These are phyloP conservation scores for Acanthosoma haemorrhoidale DNA, from an alignment of 2,888 invertebrate species.

Conservation along the genomic window DNA sequence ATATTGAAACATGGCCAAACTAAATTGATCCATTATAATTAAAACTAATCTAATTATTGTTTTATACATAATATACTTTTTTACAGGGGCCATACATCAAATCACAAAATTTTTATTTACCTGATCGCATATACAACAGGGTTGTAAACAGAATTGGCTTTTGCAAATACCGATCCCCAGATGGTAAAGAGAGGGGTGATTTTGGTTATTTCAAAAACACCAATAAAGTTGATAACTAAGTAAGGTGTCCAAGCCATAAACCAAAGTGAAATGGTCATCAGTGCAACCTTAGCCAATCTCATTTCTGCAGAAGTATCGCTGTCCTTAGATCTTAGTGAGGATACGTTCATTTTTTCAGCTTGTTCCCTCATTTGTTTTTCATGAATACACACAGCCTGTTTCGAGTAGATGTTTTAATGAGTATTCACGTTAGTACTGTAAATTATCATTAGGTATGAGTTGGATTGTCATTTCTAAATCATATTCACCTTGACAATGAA, in stretches of 20 bases:
- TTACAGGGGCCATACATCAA: too few relatives aligned
- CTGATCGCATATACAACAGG: conserved; percentile 87
- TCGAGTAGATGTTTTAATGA: too few relatives aligned
- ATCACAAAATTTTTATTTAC: too few relatives aligned
- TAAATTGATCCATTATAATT: too few relatives aligned
- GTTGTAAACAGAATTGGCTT: conserved; percentile 85
- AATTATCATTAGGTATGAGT: too few relatives aligned
- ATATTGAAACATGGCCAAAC: too few relatives aligned
- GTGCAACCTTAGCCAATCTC: conserved; percentile 82
- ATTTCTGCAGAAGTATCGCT: conserved; percentile 77
- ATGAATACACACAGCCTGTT: conserved; percentile 72
- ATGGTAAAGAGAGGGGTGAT: conserved; percentile 79
- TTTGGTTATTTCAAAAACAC: conserved; percentile 66
- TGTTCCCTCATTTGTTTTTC: conserved; percentile 83
- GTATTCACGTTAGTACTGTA: too few relatives aligned
- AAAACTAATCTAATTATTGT: too few relatives aligned
- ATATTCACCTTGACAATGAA: conserved; percentile 66
- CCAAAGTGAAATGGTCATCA: conserved; percentile 86
- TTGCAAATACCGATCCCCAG: conserved; percentile 87
- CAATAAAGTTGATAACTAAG: conserved; percentile 72
- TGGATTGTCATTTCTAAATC: too few relatives aligned
- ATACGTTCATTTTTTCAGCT: conserved; percentile 91
- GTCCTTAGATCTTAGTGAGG: conserved; percentile 74
- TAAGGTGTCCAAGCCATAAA: conserved; percentile 86
- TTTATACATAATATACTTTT: too few relatives aligned